phyloP scores from a whole-genome alignment of 2,888 invertebrate genomes.

The Pherbina coryleti region DNA sequence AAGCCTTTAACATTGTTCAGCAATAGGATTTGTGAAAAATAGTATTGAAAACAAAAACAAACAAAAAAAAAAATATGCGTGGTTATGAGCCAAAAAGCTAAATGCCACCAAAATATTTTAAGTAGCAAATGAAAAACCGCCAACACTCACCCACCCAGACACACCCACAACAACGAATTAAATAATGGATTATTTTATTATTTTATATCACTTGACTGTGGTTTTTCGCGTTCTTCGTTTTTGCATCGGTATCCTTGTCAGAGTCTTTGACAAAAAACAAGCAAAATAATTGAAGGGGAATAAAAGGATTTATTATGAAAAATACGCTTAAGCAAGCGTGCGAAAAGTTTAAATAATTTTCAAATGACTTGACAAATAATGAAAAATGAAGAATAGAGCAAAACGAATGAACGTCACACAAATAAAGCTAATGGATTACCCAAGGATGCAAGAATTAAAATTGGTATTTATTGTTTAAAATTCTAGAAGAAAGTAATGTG shows the following conservation, averaged over 20 bases:
- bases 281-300: not conserved
- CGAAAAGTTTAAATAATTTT: slow-evolving; percentile 52
- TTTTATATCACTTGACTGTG: slow-evolving; percentile 23
- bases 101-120: not conserved
- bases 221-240: not conserved
- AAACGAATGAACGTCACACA: not conserved
- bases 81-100: slow-evolving; percentile 29
- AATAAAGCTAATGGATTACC: not conserved
- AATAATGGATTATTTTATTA: slow-evolving; percentile 43
- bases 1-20: no score
- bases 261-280: no score
- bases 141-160: not conserved
- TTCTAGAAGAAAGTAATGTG: no score
- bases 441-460: not conserved
- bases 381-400: not conserved
- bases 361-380: slow-evolving; percentile 41
- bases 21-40: not conserved
- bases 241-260: not conserved
- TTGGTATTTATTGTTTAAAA: no score
- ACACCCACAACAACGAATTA: slow-evolving; percentile 31
- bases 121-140: not conserved
- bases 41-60: not conserved
- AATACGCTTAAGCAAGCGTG: slow-evolving; percentile 13
- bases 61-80: not conserved
- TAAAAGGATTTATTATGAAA: not conserved